Evolutionary conservation across 2,797 vertebrate genomes (phyloP).

Genomic region (Bradypus variegatus): DNA sequence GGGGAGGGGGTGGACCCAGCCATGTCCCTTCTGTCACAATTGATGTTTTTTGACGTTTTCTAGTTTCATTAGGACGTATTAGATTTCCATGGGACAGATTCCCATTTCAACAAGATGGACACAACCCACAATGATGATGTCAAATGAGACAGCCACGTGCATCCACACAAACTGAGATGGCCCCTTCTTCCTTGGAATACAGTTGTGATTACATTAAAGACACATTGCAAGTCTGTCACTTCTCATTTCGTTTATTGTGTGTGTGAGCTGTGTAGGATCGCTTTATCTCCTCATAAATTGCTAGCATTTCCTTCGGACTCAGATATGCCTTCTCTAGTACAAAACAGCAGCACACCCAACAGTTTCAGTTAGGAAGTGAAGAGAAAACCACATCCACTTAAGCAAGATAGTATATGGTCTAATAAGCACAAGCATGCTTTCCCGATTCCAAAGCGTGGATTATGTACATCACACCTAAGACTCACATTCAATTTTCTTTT

Average conservation of each 20-base stretch:
- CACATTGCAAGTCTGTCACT: slow-evolving; percentile 45
- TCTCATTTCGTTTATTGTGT: slow-evolving; percentile 47
- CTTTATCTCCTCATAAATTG: slow-evolving; percentile 41
- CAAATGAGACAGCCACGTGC: slow-evolving; percentile 22
- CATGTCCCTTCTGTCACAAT: background rate
- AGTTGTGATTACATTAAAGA: slow-evolving; percentile 56
- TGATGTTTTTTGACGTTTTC: slow-evolving; percentile 12
- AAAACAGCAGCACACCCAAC: slow-evolving; percentile 63
- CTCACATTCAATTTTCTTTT: background rate
- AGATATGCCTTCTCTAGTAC: slow-evolving; percentile 13
- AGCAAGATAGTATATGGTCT: background rate
- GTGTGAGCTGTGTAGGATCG: slow-evolving; percentile 29
- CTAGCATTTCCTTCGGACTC: slow-evolving; percentile 37
- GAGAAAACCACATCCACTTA: background rate
- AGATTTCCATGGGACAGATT: background rate
- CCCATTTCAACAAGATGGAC: background rate
- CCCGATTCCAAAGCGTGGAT: background rate
- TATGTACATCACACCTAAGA: background rate
- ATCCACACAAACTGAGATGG: slow-evolving; percentile 46
- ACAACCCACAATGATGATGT: slow-evolving; percentile 30
- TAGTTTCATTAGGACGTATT: slow-evolving; percentile 19
- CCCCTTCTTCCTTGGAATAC: slow-evolving; percentile 47
- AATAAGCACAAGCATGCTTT: background rate
- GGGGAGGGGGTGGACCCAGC: slow-evolving; percentile 14
- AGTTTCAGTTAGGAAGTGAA: slow-evolving; percentile 55